A percentile compares a stretch with the other conserved stretches of the same genome.
Conservation (phyloP, 2,888 invertebrate species). For the Ochlodes sylvanus region DNA sequence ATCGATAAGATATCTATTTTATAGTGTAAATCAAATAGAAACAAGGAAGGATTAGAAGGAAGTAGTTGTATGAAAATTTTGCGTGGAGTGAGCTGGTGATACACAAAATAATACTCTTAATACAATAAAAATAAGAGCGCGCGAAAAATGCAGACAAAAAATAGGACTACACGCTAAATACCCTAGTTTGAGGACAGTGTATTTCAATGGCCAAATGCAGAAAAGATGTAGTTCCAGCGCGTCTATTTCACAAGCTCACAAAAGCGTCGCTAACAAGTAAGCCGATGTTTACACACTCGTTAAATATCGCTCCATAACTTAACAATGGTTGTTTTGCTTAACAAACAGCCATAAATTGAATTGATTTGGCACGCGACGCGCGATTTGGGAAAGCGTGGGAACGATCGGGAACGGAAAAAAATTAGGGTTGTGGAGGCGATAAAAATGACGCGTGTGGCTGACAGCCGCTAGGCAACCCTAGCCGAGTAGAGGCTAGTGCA, state of each 20-base stretch:
- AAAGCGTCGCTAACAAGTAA: conserved; percentile 17
- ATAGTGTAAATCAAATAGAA: too few relatives aligned
- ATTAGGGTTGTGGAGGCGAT: conserved; percentile 59
- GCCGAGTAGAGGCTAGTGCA: not conserved
- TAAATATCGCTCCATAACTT: conserved; percentile 29
- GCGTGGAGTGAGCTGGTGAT: too few relatives aligned
- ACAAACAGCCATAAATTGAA: conserved; percentile 34
- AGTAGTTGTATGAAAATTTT: too few relatives aligned
- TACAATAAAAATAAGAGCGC: too few relatives aligned
- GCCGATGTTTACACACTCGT: conserved; percentile 23
- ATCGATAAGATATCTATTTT: too few relatives aligned
- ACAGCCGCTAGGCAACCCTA: conserved; percentile 51
- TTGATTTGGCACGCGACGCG: conserved; percentile 34
- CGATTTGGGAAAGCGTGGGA: conserved; percentile 30
- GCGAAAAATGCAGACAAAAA: too few relatives aligned
- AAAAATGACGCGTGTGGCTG: conserved; percentile 73
- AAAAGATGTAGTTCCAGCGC: not conserved
- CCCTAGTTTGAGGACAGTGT: not conserved
- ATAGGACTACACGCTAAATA: too few relatives aligned
- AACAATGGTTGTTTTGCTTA: conserved; percentile 36
- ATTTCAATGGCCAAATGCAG: not conserved
- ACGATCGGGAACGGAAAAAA: conserved; percentile 51
- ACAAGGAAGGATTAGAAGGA: too few relatives aligned
- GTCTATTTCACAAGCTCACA: not conserved
- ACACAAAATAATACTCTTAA: too few relatives aligned